Percentiles rank a stretch among this genome's conserved stretches.
These are phyloP conservation scores for Pristiophorus japonicus DNA, from an alignment of 2,113 vertebrate species.

Conservation along the genomic window DNA sequence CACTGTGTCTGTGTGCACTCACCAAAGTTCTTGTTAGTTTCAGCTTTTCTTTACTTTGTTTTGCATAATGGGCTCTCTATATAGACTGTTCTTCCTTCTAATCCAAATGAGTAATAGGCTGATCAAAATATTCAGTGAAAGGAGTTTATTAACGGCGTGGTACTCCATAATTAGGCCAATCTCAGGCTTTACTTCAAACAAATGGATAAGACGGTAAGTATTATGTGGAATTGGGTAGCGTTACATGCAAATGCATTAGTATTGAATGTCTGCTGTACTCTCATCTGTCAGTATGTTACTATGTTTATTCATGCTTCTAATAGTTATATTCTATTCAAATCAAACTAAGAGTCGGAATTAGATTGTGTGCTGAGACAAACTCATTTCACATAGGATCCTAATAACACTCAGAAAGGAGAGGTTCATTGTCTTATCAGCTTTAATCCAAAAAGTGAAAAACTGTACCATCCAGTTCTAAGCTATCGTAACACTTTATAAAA, in stretches of 20 bases:
- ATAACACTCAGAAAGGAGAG: not conserved
- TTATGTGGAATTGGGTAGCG: not conserved
- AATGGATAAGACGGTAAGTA: not conserved
- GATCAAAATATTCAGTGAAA: constrained; percentile 32
- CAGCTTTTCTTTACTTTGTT: not conserved
- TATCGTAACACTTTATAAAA: too few relatives aligned
- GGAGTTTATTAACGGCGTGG: not conserved
- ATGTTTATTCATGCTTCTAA: constrained; percentile 18
- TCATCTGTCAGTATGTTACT: not conserved
- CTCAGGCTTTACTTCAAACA: not conserved
- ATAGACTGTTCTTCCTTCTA: not conserved
- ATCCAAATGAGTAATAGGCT: constrained; percentile 5
- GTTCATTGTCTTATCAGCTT: not conserved
- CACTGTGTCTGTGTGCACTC: not conserved
- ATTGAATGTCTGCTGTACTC: not conserved
- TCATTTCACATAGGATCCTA: not conserved
- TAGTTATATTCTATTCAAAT: not conserved
- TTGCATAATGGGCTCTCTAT: not conserved
- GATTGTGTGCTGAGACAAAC: not conserved
- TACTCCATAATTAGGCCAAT: constrained; percentile 19
- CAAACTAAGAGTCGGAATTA: not conserved
- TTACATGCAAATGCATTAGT: not conserved
- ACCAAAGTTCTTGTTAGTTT: not conserved
- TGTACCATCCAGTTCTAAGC: not conserved
- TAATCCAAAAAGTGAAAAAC: not conserved